Percentiles rank a stretch among this genome's conserved stretches.
Conservation (phyloP, 2,113 vertebrate species). For the Crypturellus undulatus region DNA sequence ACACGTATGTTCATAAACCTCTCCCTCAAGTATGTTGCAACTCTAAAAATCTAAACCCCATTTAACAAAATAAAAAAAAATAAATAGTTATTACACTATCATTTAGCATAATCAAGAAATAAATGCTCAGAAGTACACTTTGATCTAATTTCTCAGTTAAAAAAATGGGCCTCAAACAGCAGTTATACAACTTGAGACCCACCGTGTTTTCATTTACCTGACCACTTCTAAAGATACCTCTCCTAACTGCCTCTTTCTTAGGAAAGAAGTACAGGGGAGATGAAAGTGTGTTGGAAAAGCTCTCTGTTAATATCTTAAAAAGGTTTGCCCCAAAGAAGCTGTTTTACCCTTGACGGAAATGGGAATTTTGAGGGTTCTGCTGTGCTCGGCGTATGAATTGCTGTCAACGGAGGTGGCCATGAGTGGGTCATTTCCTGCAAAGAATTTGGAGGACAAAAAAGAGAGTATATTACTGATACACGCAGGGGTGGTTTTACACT, state of each 20-base stretch:
- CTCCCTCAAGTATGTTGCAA: neutral
- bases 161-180: neutral
- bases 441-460: conserved; percentile 8
- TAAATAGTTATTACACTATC: neutral
- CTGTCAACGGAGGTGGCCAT: conserved; percentile 92
- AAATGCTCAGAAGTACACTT: neutral
- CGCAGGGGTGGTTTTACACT: neutral
- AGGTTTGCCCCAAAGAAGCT: neutral
- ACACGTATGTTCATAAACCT: neutral
- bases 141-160: neutral
- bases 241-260: neutral
- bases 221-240: neutral
- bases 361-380: conserved; percentile 84
- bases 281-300: neutral
- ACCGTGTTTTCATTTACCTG: neutral
- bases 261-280: neutral
- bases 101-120: neutral
- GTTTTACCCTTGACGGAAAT: conserved; percentile 85
- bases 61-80: neutral
- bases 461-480: neutral
- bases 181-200: rapidly evolving
- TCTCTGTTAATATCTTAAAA: neutral
- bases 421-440: conserved; percentile 94
- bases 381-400: conserved; percentile 85
- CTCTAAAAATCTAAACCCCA: neutral